Conservation (phyloP, 2,888 invertebrate genomes). For the Deilephila porcellus region DNA sequence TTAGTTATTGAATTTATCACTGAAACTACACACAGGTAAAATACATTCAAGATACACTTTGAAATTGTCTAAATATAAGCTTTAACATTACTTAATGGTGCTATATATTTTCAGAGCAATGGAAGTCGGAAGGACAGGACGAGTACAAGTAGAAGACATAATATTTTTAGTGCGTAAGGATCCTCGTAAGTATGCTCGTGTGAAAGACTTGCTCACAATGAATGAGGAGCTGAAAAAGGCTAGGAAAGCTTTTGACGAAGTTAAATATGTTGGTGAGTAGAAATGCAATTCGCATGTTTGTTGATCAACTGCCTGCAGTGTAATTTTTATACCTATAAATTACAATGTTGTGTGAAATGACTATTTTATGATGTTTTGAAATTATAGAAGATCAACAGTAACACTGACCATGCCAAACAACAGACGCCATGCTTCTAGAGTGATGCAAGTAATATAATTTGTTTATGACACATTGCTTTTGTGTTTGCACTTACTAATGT, state of each 20-base stretch:
- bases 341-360: conserved; percentile 34
- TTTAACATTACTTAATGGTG: background rate
- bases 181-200: conserved; percentile 97
- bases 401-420: conserved; percentile 63
- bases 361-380: conserved; percentile 57
- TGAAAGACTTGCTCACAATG: conserved; percentile 98
- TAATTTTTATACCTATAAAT: conserved; percentile 8
- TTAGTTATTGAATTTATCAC: conserved; percentile 98
- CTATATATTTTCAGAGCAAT: conserved; percentile 88
- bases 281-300: background rate
- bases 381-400: conserved; percentile 83
- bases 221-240: conserved; percentile 99
- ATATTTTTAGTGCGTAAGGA: conserved; percentile 98
- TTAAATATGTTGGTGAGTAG: conserved; percentile 95
- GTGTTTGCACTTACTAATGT: conserved; percentile 61
- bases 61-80: too few relatives aligned
- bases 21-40: conserved; percentile 93
- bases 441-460: conserved; percentile 81
- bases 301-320: conserved; percentile 8
- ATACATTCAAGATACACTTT: too few relatives aligned
- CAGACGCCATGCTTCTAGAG: conserved; percentile 74
- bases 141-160: conserved; percentile 99
- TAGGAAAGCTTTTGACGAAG: conserved; percentile 99
- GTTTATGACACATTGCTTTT: conserved; percentile 70
- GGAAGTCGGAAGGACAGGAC: conserved; percentile 98